A percentile compares a stretch with the other conserved stretches of the same genome.
These are phyloP conservation scores for Drepana arcuata DNA, from an alignment of 1,140 invertebrate species.

Conservation along the genomic window DNA sequence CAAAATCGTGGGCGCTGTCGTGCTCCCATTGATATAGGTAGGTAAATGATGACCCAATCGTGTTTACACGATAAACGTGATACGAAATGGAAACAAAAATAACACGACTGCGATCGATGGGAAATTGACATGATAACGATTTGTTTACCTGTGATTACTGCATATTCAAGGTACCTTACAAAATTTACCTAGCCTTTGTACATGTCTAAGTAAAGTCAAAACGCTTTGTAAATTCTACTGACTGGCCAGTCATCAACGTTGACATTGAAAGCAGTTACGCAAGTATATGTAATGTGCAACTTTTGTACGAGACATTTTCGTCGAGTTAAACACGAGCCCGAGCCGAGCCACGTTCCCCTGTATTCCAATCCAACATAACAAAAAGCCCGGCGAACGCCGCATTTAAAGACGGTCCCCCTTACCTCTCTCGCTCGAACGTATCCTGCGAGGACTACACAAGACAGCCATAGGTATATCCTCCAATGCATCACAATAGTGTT, in stretches of 20 bases:
- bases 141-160: slow-evolving; percentile 63
- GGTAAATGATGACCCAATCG: slow-evolving; percentile 1
- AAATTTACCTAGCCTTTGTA: slow-evolving; percentile 17
- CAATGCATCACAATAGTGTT: slow-evolving; percentile 69
- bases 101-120: slow-evolving; percentile 43
- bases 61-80: slow-evolving; percentile 3
- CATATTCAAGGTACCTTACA: slow-evolving; percentile 50
- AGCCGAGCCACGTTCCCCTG: neutral
- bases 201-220: neutral
- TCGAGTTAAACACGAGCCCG: neutral
- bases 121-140: slow-evolving; percentile 42
- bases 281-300: slow-evolving; percentile 33
- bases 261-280: slow-evolving; percentile 68
- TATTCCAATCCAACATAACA: slow-evolving; percentile 29
- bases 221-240: neutral
- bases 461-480: slow-evolving; percentile 71
- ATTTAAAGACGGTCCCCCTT: slow-evolving; percentile 64
- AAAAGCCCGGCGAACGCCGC: slow-evolving; percentile 58
- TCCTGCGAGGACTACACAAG: slow-evolving; percentile 71
- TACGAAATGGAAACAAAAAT: slow-evolving; percentile 30
- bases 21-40: slow-evolving; percentile 38
- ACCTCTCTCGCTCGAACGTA: slow-evolving; percentile 71
- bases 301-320: slow-evolving; percentile 16
- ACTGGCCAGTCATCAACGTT: slow-evolving; percentile 5
- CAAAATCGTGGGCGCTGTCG: slow-evolving; percentile 33